Evolutionary conservation across 92 coral and sea anemone genomes (phyloP), one percentile per base, ranked within the genome.

Genomic region (Montipora capitata): DNA sequence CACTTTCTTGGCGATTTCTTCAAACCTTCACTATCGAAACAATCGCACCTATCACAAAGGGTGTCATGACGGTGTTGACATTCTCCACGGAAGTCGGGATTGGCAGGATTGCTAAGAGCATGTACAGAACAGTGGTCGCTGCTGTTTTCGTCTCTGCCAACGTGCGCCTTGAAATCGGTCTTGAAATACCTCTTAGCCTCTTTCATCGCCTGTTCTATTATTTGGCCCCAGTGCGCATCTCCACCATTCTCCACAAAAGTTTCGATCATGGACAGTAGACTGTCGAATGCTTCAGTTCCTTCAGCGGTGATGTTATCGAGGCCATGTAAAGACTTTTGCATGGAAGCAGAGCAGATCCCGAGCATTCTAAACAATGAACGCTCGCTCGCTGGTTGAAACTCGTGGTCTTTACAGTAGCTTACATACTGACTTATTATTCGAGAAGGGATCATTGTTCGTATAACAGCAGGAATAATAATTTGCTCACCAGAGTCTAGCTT

Each of bases 301-400:
- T 84, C 93, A 40, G n/a, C n/a, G n/a, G n/a, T n/a, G n/a, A n/a
- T 39, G 73, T 90, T 90, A 72, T 90, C 91, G 7, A 90, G 93
- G 43, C 93, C 90, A 16, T 78, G 77, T 4, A 90, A 41, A 1
- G 90, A 85, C 67, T 90, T 84, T 67, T 85, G 93, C 84, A 70
- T 77, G 2, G 92, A 91, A 6, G 91, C 94, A 11, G 84, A 45
- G 72, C 94, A 86, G 9, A 81, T 91, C 10, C 81, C 94, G 7
- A 91, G 56, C 64, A 87, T 91, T 79, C 94, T n/a, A 42, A 77
- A 83, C 7, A 91, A 18, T 0, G 89, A 87, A 12, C 92, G 65
- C 13, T 87, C 72, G 13, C 74, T 64, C 1, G 82, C 94, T 20
- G 91, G 84, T 40, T 91, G 83, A 69, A 91, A 91, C 6, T 59